Percentiles rank a stretch among this genome's conserved stretches.
Evolutionary conservation across 2,797 vertebrate species (phyloP).

Genomic region (Pseudochirops corinnae): DNA sequence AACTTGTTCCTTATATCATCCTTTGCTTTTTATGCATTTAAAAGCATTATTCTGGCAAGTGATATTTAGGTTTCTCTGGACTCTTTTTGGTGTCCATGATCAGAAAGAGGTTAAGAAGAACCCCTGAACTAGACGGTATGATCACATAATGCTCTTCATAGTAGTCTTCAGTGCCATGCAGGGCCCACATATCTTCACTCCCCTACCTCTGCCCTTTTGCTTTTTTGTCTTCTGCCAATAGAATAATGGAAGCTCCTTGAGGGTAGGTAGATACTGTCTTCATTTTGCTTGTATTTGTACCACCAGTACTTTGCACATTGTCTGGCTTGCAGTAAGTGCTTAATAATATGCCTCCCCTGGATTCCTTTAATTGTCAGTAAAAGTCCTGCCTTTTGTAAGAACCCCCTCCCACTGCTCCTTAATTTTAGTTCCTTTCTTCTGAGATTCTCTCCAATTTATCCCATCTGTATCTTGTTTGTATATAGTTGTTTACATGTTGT

Average conservation of each 20-base stretch:
- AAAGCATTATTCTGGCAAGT: background rate
- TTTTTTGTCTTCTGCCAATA: background rate
- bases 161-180: too few species aligned
- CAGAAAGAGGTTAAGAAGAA: background rate
- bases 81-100: background rate
- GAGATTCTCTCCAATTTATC: background rate
- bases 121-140: too few species aligned
- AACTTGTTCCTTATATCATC: background rate
- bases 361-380: background rate
- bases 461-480: background rate
- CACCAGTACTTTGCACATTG: background rate
- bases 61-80: background rate
- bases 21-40: background rate
- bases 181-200: background rate
- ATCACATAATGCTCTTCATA: too few species aligned
- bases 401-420: background rate
- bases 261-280: too few species aligned
- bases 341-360: too few species aligned
- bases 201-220: too few species aligned
- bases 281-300: too few species aligned
- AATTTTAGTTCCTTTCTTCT: background rate
- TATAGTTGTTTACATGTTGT: background rate
- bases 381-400: background rate
- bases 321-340: background rate
- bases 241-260: background rate